These are phyloP conservation scores for Melolontha melolontha DNA, from an alignment of 2,888 invertebrate genomes.

Conservation along the genomic window DNA sequence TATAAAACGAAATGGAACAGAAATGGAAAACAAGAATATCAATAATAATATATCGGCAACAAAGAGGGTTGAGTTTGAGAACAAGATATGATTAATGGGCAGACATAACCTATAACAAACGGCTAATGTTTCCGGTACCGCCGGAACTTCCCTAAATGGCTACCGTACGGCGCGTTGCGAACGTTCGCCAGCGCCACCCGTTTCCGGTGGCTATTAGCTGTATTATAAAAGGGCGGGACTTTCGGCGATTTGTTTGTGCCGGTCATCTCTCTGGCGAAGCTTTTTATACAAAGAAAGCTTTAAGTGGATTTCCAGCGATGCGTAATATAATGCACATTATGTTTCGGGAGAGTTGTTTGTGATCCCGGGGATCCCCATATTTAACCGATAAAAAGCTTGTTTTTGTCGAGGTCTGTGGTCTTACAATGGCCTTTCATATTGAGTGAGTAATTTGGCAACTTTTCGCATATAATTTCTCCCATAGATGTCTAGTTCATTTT, in stretches of 20 bases:
- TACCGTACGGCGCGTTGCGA: conserved; percentile 54
- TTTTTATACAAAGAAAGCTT: conserved; percentile 50
- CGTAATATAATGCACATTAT: conserved; percentile 59
- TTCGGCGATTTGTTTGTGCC: conserved; percentile 61
- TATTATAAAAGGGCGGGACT: conserved; percentile 64
- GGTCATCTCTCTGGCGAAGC: conserved; percentile 53
- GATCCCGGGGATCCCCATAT: conserved; percentile 35
- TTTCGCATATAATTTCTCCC: background rate
- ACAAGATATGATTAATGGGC: conserved; percentile 65
- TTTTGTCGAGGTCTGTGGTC: conserved; percentile 25
- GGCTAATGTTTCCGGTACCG: conserved; percentile 65
- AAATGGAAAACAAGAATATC: conserved; percentile 65
- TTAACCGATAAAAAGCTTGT: conserved; percentile 40
- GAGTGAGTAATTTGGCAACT: conserved; percentile 31
- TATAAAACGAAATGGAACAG: conserved; percentile 62
- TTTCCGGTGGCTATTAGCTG: conserved; percentile 64
- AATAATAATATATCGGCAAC: conserved; percentile 63
- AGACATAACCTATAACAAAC: conserved; percentile 62
- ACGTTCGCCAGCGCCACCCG: conserved; percentile 59
- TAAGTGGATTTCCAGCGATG: conserved; percentile 60
- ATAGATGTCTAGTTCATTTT: conserved; percentile 1
- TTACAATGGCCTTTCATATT: conserved; percentile 31
- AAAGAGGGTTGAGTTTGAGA: conserved; percentile 57
- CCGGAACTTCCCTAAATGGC: conserved; percentile 65
- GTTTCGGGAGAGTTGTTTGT: conserved; percentile 45